Conservation (phyloP, 1,140 invertebrate species). For the Trichonephila inaurata region DNA sequence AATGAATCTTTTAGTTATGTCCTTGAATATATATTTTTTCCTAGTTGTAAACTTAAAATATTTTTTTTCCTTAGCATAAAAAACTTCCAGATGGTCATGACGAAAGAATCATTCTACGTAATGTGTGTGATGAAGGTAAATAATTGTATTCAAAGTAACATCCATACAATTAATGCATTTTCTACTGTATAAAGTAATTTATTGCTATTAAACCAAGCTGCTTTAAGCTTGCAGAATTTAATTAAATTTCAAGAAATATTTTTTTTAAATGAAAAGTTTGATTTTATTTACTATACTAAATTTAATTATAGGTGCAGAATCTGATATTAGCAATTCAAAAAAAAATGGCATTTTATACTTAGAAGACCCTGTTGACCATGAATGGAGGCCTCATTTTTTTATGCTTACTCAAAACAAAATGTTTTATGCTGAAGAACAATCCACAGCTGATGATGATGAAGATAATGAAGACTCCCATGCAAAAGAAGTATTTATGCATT, state of each 20-base stretch:
- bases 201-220: too few relatives aligned
- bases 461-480: constrained; percentile 82
- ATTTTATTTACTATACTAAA: background rate
- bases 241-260: too few relatives aligned
- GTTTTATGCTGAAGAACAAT: constrained; percentile 88
- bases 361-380: constrained; percentile 92
- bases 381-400: constrained; percentile 97
- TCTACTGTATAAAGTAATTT: background rate
- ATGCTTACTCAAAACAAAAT: constrained; percentile 94
- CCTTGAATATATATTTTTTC: background rate
- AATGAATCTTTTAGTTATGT: background rate
- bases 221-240: too few relatives aligned
- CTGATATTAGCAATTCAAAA: constrained; percentile 92
- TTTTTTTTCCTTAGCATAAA: constrained; percentile 86
- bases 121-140: constrained; percentile 83
- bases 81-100: constrained; percentile 93
- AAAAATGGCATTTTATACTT: constrained; percentile 96
- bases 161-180: too few relatives aligned
- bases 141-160: background rate
- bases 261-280: background rate
- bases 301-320: constrained; percentile 82
- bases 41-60: constrained; percentile 56
- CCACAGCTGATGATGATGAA: constrained; percentile 81
- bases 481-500: constrained; percentile 36
- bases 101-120: constrained; percentile 86